Base-by-base conservation (phyloP, 2,888 invertebrate genomes). In the Hylaea fasciaria region DNA sequence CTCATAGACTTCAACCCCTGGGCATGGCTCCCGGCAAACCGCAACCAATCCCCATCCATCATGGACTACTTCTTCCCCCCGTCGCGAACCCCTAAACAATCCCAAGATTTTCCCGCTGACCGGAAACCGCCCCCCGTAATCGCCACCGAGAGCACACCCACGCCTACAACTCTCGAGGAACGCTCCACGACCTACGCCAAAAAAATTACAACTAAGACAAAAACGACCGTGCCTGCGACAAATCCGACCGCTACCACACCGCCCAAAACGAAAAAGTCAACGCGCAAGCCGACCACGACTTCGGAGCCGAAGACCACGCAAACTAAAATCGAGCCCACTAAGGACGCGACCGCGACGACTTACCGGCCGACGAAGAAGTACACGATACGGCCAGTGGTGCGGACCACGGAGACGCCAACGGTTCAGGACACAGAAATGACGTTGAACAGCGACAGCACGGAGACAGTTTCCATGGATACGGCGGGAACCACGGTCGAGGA, bases 41-140 rank as follows among this genome's bases (percentile, higher is more conserved):
- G 86, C 55, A 89, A 89, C 72, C 80, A 83, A 71, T 92, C 92
- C 53, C 91, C 92, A 17, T 88, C 91, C 16, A 88, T 92, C 65
- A 91, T 93, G 88, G 93, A 93, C 73, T 92, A 92, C 64, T 92
- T 92, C 58, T 93, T 93, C 72, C 93, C 93, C 9, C 89, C 92
- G 1, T 92, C 92, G 66, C 82, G 92, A 63, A 92, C 91, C n/a
- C 91, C 92, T 11, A 93, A 93, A 78, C 90, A 92, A 66, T 86
- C 91, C 49, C 72, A 90, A 50, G 91, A 90, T 28, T 91, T 89
- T 8, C 90, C 91, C 29, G 85, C 91, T 16, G 91, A 90, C 63
- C 78, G 91, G 57, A 76, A 78, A 71, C 86, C 86, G 47, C 89
- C 91, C 17, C 82, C 85, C 45, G 81, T 82, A 10, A 67, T 57